phyloP scores from a whole-genome alignment of 2,797 vertebrate genomes.

The Crenichthys baileyi region DNA sequence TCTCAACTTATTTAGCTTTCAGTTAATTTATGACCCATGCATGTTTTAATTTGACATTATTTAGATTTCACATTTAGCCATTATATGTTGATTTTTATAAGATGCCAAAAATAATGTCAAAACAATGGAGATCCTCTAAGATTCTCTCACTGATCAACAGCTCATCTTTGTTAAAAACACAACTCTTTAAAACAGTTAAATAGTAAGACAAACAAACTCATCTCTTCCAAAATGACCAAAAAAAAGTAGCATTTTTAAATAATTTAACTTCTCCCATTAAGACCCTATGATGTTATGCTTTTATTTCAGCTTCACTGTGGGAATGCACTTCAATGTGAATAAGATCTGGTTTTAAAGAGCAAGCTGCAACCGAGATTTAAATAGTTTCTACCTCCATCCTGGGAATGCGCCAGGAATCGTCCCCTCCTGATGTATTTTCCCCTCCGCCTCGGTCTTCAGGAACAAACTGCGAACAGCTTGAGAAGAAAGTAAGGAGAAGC shows the following conservation, averaged over 20 bases:
- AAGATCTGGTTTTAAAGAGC: constrained; percentile 37
- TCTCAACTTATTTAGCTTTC: neutral
- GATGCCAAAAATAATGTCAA: neutral
- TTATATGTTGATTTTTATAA: neutral
- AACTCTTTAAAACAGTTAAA: neutral
- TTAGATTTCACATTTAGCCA: neutral
- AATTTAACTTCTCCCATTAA: neutral
- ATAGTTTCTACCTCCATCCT: constrained; percentile 75
- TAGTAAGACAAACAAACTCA: neutral
- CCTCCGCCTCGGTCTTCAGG: constrained; percentile 21
- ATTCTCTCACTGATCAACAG: neutral
- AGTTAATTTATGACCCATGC: neutral
- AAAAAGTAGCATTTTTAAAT: neutral
- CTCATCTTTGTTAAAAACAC: neutral
- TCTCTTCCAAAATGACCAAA: neutral
- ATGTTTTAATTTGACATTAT: neutral
- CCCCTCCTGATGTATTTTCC: constrained; percentile 6
- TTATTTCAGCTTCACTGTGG: neutral
- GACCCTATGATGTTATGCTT: neutral
- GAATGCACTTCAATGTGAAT: neutral
- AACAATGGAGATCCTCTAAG: neutral
- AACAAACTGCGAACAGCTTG: constrained; percentile 25
- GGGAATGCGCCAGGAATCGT: constrained; percentile 38
- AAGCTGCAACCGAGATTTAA: neutral
- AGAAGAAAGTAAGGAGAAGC: constrained; percentile 20